Base-by-base conservation (phyloP, 37 sponge, comb jelly and placozoan genomes). In the Haliclona indistincta region DNA sequence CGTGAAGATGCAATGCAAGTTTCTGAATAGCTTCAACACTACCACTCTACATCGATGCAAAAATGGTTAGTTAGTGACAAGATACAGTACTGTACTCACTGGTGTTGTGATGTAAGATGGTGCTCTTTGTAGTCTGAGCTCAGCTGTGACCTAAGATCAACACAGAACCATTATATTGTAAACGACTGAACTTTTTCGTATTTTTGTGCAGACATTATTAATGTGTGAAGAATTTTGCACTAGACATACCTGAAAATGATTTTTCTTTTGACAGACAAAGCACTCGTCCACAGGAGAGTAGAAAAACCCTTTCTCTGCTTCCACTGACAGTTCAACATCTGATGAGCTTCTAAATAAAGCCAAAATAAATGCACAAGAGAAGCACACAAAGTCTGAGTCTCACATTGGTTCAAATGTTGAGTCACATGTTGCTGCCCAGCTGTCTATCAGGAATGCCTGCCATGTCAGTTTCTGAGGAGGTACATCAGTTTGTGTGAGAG, bases 181-280 rank as follows among this genome's bases (percentile, higher is more conserved):
- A n/a, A n/a, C n/a, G n/a, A n/a, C n/a, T n/a, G n/a, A n/a, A n/a
- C n/a, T 11, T 26, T 23, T 25, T 8, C n/a, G n/a, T 23, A 23
- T 61, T 61, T 20, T 53, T 42, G 23, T 3, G 25, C 8, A 38
- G 3, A 60, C 74, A 71, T 22, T 36, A 11, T 20, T 20, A 13
- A 49, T 20, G 2, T 10, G 4, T 4, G 43, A 10, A 6, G 20
- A 63, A 22, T 23, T 6, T 3, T 20, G 22, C 13, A 1, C 38
- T 33, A 4, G 23, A 2, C 54, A 56, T n/a, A 96, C 94, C 75
- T 97, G 97, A 76, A 97, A 97, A 60, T 97, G 97, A 70, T 97
- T 97, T 79, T 97, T 97, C 92, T 97, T 97, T 68, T 97, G 97
- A 53, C 97, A 94, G 2, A 97, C 92, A 73, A 94, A 97, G 6